Evolutionary conservation across 2,888 invertebrate genomes (phyloP).

Genomic region (Gastrophysa polygoni): DNA sequence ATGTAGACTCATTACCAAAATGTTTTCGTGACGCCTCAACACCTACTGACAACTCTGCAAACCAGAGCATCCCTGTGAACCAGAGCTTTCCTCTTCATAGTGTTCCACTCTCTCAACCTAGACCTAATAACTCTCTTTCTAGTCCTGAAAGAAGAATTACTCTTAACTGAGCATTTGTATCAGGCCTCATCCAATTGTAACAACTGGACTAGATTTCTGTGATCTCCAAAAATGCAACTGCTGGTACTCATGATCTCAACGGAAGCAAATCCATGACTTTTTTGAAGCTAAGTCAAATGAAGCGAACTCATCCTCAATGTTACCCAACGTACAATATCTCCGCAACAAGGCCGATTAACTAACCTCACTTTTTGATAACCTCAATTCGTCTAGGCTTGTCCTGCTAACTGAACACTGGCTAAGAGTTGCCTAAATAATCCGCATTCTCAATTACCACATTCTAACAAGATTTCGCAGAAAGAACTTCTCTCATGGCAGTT

Average conservation of each 20-base stretch:
- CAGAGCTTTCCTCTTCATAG: too few relatives aligned
- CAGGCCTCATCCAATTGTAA: constrained; percentile 7
- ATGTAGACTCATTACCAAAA: constrained; percentile 2
- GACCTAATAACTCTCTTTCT: too few relatives aligned
- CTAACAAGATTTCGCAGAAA: too few relatives aligned
- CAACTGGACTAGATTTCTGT: constrained; percentile 1
- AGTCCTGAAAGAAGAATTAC: constrained; percentile 5
- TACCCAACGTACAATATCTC: too few relatives aligned
- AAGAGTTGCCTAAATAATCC: too few relatives aligned
- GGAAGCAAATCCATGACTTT: too few relatives aligned
- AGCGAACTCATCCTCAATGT: too few relatives aligned
- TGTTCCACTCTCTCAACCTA: too few relatives aligned
- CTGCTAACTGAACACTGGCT: constrained; percentile 10
- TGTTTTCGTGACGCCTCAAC: constrained; percentile 4
- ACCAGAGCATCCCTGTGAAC: too few relatives aligned
- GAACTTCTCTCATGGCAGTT: constrained; percentile 4
- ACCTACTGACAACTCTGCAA: constrained; percentile 6
- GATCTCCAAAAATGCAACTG: neutral
- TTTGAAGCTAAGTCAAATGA: too few relatives aligned
- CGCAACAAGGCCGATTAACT: constrained; percentile 6
- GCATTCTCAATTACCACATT: too few relatives aligned
- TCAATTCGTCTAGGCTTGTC: constrained; percentile 1
- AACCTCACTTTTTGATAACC: constrained; percentile 1
- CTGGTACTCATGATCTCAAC: neutral
- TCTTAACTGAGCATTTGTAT: constrained; percentile 6